Conservation (phyloP, 2,888 invertebrate species). For the Tenthredo distinguenda region DNA sequence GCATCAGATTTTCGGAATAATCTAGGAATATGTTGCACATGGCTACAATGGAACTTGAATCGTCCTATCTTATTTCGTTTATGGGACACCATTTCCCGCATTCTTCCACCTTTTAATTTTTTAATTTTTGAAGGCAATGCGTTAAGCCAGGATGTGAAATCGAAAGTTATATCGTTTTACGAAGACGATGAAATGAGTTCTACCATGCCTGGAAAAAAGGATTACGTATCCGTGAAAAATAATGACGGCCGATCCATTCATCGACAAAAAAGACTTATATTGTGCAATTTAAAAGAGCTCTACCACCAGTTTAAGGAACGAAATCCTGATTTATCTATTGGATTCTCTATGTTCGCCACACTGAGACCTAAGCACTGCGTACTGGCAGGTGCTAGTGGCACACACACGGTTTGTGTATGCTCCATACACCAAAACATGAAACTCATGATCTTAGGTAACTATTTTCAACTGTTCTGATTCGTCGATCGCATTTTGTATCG, state of each 20-base stretch:
- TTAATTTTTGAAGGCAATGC: constrained; percentile 38
- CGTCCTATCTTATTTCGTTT: background rate
- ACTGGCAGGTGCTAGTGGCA: constrained; percentile 58
- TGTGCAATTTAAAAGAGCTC: constrained; percentile 11
- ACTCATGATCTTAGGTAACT: constrained; percentile 59
- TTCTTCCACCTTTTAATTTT: too few species aligned
- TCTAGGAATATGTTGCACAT: too few species aligned
- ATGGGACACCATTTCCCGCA: too few species aligned
- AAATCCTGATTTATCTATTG: constrained; percentile 28
- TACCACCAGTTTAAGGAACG: background rate
- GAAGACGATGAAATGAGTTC: constrained; percentile 3
- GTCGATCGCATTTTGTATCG: constrained; percentile 6
- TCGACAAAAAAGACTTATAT: constrained; percentile 23
- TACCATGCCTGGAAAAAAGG: constrained; percentile 20
- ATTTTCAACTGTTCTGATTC: background rate
- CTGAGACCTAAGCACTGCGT: constrained; percentile 45
- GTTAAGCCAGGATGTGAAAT: constrained; percentile 25
- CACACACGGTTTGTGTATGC: constrained; percentile 55
- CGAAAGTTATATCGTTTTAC: constrained; percentile 1
- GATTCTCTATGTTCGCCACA: constrained; percentile 36
- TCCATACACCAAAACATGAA: constrained; percentile 61
- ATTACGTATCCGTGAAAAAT: constrained; percentile 21
- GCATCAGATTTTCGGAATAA: too few species aligned
- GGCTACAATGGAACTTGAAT: constrained; percentile 25
- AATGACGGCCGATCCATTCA: background rate